phyloP scores from a whole-genome alignment of 2,797 vertebrate genomes.

The Florisuga fusca region DNA sequence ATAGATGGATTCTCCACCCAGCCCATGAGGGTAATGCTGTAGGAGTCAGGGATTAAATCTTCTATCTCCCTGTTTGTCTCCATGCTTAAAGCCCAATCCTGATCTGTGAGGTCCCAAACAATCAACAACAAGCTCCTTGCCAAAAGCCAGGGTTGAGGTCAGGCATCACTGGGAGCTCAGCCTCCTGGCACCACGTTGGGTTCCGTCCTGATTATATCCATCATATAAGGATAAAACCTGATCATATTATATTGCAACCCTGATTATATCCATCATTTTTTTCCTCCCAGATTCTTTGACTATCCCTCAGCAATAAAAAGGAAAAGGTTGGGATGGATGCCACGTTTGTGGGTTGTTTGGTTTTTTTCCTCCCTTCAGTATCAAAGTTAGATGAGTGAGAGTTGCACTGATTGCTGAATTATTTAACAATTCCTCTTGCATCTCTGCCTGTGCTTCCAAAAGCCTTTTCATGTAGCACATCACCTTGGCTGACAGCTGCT shows the following conservation, averaged over 20 bases:
- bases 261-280: neutral
- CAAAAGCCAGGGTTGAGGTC: neutral
- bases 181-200: fast-evolving
- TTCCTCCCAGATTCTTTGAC: neutral
- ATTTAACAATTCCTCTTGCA: slow-evolving; percentile 45
- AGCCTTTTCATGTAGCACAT: neutral
- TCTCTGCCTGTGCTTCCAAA: slow-evolving; percentile 5
- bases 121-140: slow-evolving; percentile 14
- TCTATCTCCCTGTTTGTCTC: neutral
- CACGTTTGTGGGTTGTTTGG: neutral
- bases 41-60: neutral
- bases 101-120: neutral
- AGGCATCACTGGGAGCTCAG: neutral
- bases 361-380: neutral
- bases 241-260: neutral
- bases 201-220: fast-evolving
- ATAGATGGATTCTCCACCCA: neutral
- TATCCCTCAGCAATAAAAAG: neutral
- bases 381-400: neutral
- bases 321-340: neutral
- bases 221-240: neutral
- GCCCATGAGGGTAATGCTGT: neutral
- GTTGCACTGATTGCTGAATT: slow-evolving; percentile 51
- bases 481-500: slow-evolving; percentile 24
- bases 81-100: neutral